Percentiles rank a stretch among this genome's conserved stretches.
These are phyloP conservation scores for Pseudachorutes palmiensis DNA, from an alignment of 1,140 invertebrate genomes.

Conservation along the genomic window DNA sequence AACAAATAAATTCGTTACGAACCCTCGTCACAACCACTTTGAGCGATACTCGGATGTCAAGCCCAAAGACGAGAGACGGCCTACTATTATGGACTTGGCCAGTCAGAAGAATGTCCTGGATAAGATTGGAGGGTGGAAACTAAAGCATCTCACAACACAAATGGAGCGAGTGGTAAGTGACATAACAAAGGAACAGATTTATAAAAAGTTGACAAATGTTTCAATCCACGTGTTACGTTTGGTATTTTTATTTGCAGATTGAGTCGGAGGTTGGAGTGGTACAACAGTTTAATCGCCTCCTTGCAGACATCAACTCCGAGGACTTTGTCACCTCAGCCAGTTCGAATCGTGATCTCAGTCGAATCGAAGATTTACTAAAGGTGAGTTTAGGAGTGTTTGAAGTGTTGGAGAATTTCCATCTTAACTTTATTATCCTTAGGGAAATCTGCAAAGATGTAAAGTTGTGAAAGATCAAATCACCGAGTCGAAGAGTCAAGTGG, in stretches of 20 bases:
- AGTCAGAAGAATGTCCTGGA: constrained; percentile 78
- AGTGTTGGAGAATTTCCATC: not conserved
- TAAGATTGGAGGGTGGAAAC: constrained; percentile 91
- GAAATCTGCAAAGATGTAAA: constrained; percentile 88
- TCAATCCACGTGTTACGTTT: too few relatives aligned
- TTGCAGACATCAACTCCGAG: constrained; percentile 53
- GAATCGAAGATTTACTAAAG: constrained; percentile 67
- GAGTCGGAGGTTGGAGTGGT: constrained; percentile 54
- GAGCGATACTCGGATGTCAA: constrained; percentile 76
- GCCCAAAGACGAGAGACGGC: constrained; percentile 70
- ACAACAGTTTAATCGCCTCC: constrained; percentile 54
- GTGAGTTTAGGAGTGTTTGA: constrained; percentile 42
- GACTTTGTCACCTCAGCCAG: constrained; percentile 50
- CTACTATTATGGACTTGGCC: constrained; percentile 77
- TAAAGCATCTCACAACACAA: constrained; percentile 81
- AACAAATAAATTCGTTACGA: constrained; percentile 51
- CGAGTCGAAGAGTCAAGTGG: constrained; percentile 75
- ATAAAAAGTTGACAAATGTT: too few relatives aligned
- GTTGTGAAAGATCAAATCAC: constrained; percentile 83
- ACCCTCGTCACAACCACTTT: constrained; percentile 69
- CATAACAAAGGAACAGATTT: too few relatives aligned
- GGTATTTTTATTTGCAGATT: constrained; percentile 42
- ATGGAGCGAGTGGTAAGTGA: constrained; percentile 77
- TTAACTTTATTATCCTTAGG: constrained; percentile 50
- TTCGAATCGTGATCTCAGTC: constrained; percentile 57